Conservation (phyloP, 2,113 vertebrate species). For the Scopus umbretta region DNA sequence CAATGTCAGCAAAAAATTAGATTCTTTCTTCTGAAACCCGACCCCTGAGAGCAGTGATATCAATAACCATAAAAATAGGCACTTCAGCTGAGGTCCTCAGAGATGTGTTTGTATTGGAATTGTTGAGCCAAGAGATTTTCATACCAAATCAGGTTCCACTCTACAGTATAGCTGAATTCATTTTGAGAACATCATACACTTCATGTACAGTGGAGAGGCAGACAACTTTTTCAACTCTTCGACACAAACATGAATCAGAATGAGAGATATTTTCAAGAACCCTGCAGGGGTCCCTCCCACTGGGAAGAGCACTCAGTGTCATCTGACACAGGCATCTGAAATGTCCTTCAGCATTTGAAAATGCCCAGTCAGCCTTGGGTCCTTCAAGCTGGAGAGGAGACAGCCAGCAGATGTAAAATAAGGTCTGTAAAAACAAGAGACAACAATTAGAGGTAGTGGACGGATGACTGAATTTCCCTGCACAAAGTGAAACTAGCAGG, state of each 20-base stretch:
- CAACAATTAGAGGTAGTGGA: not conserved
- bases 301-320: not conserved
- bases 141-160: not conserved
- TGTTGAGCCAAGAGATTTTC: conserved; percentile 3
- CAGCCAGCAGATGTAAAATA: not conserved
- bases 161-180: accelerated
- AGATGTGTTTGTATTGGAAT: not conserved
- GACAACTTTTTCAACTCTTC: not conserved
- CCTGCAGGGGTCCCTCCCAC: not conserved
- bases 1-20: conserved; percentile 77
- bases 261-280: not conserved
- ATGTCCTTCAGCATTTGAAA: not conserved
- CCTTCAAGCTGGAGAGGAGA: not conserved
- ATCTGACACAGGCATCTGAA: not conserved
- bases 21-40: conserved; percentile 71
- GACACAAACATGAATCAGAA: not conserved
- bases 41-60: conserved; percentile 51
- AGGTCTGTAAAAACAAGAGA: not conserved
- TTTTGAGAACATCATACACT: not conserved
- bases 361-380: not conserved
- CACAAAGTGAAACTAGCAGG: not conserved
- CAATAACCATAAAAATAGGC: conserved; percentile 69
- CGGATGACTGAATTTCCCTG: not conserved
- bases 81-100: conserved; percentile 38
- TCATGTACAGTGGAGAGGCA: not conserved